Percentiles rank a stretch among this genome's conserved stretches.
Evolutionary conservation across 1,140 invertebrate genomes (phyloP).

Genomic region (Calycopis cecrops): DNA sequence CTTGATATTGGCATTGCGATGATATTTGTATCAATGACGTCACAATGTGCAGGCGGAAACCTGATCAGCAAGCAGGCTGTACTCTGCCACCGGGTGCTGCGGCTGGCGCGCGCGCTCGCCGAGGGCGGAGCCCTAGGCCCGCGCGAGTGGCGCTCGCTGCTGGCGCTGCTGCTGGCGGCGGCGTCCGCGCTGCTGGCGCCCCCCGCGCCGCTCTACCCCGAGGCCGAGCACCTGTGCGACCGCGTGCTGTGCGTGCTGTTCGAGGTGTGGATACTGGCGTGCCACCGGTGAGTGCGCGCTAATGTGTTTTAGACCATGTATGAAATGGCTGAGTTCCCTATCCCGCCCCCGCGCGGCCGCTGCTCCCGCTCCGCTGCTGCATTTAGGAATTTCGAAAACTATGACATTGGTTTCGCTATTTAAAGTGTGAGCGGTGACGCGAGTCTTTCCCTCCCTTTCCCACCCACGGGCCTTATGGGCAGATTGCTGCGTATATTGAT

Average conservation of each 20-base stretch:
- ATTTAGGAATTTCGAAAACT: no score
- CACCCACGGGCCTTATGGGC: no score
- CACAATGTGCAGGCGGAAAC: constrained; percentile 82
- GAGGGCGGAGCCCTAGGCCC: constrained; percentile 87
- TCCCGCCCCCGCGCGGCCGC: no score
- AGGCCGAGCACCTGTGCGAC: constrained; percentile 96
- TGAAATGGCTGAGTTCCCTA: no score
- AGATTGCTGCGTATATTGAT: no score
- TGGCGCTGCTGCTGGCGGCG: constrained; percentile 93
- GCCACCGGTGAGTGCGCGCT: constrained; percentile 71
- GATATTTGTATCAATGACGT: not conserved
- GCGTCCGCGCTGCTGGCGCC: constrained; percentile 94
- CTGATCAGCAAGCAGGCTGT: constrained; percentile 95
- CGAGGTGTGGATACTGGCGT: constrained; percentile 96
- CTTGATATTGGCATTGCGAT: not conserved
- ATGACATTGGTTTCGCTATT: no score
- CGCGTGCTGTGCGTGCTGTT: constrained; percentile 94
- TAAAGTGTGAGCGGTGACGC: no score
- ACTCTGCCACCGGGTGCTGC: constrained; percentile 94
- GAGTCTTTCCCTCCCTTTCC: no score
- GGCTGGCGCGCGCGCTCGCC: constrained; percentile 92
- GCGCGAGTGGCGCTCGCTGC: constrained; percentile 93
- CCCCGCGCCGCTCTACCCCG: constrained; percentile 94
- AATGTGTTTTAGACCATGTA: no score
- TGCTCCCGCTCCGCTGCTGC: no score